Evolutionary conservation across 1,140 invertebrate species (phyloP), one percentile per base, ranked within the genome.

Genomic region (Tetraneura akinire): DNA sequence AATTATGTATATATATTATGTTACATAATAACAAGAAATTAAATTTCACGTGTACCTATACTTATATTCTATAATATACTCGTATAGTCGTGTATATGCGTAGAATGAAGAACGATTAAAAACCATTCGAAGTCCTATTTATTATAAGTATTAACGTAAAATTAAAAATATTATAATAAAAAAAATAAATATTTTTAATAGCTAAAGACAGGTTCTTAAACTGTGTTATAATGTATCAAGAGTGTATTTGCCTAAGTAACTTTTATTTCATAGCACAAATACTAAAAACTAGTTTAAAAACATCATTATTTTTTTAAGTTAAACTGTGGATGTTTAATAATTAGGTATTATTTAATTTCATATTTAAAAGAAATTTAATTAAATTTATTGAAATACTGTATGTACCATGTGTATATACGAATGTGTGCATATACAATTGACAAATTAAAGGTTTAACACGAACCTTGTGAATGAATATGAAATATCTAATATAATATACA

Each of bases 91-190:
- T 10, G 62, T n/a, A 21, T 42, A 21, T 45, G 62, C 32, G 16
- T 21, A 18, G 16, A 66, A 66, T 66, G 62, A 66, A 66, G 42
- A 66, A n/a, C n/a, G 62, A 66, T 42, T 11, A 32, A 21, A 18
- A 66, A 42, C 9, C 18, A 42, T 37, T 26, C 18, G 32, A 66
- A 45, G 32, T 42, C 62, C 62, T 66, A 66, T 70, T 70, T 70
- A 70, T 70, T 70, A 70, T 13, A 47, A 23, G 42, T 70, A 23
- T 70, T 49, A 70, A 13, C 42, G 37, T 45, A 68, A 68, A 70
- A 70, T 23, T 23, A 45, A 70, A 14, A 37, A 37, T n/a, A 47
- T 70, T n/a, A 70, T 70, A 70, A 47, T 26, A n/a, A 47, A 47
- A 47, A 68, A 49, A 18, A 47, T 37, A 8, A 4, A 37, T 47